Base-by-base conservation (phyloP, 1,140 invertebrate species). In the Heliconius congener region DNA sequence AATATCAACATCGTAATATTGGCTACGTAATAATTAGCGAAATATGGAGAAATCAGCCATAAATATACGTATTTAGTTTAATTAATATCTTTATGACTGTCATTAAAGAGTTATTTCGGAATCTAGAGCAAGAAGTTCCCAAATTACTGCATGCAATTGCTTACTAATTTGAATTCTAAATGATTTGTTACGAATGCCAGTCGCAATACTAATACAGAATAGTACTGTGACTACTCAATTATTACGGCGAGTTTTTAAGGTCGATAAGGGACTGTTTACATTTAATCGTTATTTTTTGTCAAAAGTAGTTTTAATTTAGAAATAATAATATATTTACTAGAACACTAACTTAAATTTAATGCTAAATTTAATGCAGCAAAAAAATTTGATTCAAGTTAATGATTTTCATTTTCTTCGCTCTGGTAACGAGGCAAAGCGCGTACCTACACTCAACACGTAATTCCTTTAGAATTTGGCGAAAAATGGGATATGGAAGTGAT, bases 51-150 rank as follows among this genome's bases (percentile, higher is more conserved):
- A 66, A 66, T 66, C 60, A 16, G 9, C 27, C 60, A 66, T 66
- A 66, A 13, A 66, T n/a, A 27, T 66, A 66, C 23, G 11, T 66
- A 66, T 66, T 66, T 30, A 27, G 23, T 30, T 27, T 27, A 66
- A 66, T 30, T 66, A 66, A 66, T 30, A 66, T 66, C 27, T 66
- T 66, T 66, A 66, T 66, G 27, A 1, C 60, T 66, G 13, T 6
- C 19, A 66, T 66, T 66, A 66, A 27, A 66, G 23, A 79, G 70
- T 8, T 73, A 80, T 85, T 85, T 82, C 72, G 57, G 76, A 83
- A 86, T 82, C 78, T 74, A 57, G 81, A 79, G 76, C 84, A 86
- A 83, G 84, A 86, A 83, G 72, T 77, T 83, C 80, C 57, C 79
- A 81, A 82, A 82, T 83, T 78, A 80, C 70, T 55, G 74, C 73